Evolutionary conservation across 2,113 vertebrate genomes (phyloP), one percentile per base, ranked within the genome.

Genomic region (Ameiurus melas): DNA sequence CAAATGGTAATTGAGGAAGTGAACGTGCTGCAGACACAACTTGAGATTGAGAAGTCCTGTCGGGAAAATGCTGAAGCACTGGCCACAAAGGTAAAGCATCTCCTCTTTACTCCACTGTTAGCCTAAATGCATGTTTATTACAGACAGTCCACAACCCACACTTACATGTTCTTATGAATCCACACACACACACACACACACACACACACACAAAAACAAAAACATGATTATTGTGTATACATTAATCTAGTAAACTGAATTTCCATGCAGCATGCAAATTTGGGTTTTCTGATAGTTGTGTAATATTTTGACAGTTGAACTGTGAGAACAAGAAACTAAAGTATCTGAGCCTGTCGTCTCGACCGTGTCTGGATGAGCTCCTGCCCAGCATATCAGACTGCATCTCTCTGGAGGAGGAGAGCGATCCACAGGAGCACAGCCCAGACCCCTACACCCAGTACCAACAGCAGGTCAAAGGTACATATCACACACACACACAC

Each of bases 1-100:
- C 95, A 96, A 93, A 96, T 96, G 96, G 96, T 96, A 92, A 95
- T 96, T n/a, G 95, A 96, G 92, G 96, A 96, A 91, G 96, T 96
- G 85, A 95, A 94, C 25, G 95, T 95, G 64, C 90, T 96, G 90
- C 95, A 96, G 94, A 96, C 96, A 78, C 95, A 96, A 92, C 95
- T 96, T 86, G 95, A 96, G 91, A 96, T 96, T 6, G 96, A 96
- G 90, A 96, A 96, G 92, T 96, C 95, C 0, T 96, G 95, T 84
- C 90, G 96, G 70, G 96, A 96, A 91, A 96, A 96, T 91, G 96
- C 96, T 14, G 96, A 96, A 87, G 96, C 95, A 30, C 89, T 96
- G 87, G 96, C 95, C 73, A 96, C 95, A 66, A 96, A 96, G 95
- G 96, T 96, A 78, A 27, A 17, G 36, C 27, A 81, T 5, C 39